Evolutionary conservation across 92 coral and sea anemone genomes (phyloP), one percentile per base, ranked within the genome.

Genomic region (Siderastrea radians): DNA sequence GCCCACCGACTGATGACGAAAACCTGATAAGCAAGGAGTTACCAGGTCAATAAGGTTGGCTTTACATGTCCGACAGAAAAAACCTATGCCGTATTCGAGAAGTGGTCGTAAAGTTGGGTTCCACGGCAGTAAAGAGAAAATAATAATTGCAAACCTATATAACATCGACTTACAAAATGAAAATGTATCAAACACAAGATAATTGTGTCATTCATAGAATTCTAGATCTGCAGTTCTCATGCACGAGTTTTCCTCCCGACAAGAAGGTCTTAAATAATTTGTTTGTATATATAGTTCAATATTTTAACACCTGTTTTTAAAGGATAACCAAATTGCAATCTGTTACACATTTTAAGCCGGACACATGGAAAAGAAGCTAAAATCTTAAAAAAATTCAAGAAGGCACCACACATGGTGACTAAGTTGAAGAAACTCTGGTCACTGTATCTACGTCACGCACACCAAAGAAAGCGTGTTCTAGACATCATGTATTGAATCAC

Each of bases 201-300:
- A 16, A 46, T 5, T 15, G 15, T 7, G 59, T 19, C 49, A 46
- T 59, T n/a, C 69, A 19, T 55, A 38, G 1, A 26, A 26, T 26
- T 26, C 38, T 26, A 26, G 38, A 26, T 26, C 38, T 26, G 38
- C 38, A 26, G 38, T 26, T 26, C 38, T 26, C 60, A 80, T 1
- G 7, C 9, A 51, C 48, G 4, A 67, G 17, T 66, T 43, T 8
- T 69, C 77, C 67, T 68, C 45, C 85, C 44, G 75, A 19, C 45
- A 46, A 54, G 58, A 69, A 81, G 68, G 86, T 81, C 77, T 81
- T 81, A 54, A 81, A 81, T 81, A 81, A n/a, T n/a, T 5, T 8
- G 2, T 79, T 78, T 48, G 8, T 50, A n/a, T 59, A 48, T 44
- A 45, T 53, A 43, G 13, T 55, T 68, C 61, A 71, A 16, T 13